A percentile compares a stretch with the other conserved stretches of the same genome.
These are phyloP conservation scores for Andrena bicolor DNA, from an alignment of 2,888 invertebrate species.

Conservation along the genomic window DNA sequence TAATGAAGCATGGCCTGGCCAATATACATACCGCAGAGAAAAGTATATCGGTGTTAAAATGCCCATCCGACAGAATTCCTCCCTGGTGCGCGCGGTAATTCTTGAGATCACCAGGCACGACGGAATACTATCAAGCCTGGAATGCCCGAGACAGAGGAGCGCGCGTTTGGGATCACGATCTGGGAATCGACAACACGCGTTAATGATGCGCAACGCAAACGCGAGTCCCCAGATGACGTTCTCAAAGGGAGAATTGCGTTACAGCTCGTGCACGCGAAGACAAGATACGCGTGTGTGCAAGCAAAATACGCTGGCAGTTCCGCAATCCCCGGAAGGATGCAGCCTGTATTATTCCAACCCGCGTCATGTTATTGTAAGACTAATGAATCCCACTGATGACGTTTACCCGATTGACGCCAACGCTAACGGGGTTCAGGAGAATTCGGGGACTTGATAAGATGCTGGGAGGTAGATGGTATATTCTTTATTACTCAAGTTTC, in stretches of 20 bases:
- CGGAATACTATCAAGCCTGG: too few relatives aligned
- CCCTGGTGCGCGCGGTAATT: too few relatives aligned
- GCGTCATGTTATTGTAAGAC: constrained; percentile 42
- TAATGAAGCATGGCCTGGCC: background rate
- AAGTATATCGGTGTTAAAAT: too few relatives aligned
- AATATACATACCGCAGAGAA: background rate
- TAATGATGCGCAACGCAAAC: constrained; percentile 58
- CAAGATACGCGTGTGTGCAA: constrained; percentile 23
- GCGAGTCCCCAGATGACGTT: constrained; percentile 34
- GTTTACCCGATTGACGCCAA: constrained; percentile 4
- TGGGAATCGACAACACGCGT: constrained; percentile 34
- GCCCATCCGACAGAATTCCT: too few relatives aligned
- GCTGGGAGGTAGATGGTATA: background rate
- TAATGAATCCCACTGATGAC: constrained; percentile 47
- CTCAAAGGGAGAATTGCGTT: constrained; percentile 55
- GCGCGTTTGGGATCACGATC: constrained; percentile 20
- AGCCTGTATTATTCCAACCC: constrained; percentile 52
- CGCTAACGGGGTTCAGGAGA: background rate
- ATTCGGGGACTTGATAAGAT: background rate
- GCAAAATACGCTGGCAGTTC: constrained; percentile 43
- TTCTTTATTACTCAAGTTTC: background rate
- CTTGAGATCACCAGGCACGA: too few relatives aligned
- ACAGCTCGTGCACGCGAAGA: constrained; percentile 15
- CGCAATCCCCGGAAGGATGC: constrained; percentile 47
- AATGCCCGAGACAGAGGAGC: background rate